phyloP scores from a whole-genome alignment of 30 jellyfish, hydroid and myxozoan species.

The Aurelia sp. region DNA sequence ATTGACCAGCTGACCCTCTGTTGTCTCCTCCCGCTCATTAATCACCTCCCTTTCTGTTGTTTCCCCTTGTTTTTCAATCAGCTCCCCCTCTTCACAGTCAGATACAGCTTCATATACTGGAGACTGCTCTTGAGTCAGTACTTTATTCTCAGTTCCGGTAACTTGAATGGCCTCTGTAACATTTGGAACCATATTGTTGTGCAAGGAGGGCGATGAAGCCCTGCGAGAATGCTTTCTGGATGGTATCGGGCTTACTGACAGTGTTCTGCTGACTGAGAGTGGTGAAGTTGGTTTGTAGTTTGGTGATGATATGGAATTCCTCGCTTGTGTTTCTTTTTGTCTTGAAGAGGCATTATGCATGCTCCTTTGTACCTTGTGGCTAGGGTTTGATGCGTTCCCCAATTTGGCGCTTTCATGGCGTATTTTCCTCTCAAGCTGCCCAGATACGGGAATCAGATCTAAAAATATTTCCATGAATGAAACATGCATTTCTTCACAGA shows the following conservation, averaged over 20 bases:
- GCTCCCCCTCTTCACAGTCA: too few relatives aligned
- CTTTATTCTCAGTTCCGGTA: too few relatives aligned
- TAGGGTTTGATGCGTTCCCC: not conserved
- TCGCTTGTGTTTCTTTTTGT: not conserved
- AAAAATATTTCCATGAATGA: slow-evolving; percentile 37
- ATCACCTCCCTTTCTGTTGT: slow-evolving; percentile 5
- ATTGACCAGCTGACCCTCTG: slow-evolving; percentile 30
- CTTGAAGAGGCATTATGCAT: not conserved
- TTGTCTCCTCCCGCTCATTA: slow-evolving; percentile 64
- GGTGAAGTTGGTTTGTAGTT: too few relatives aligned
- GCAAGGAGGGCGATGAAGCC: too few relatives aligned
- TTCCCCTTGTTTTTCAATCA: not conserved
- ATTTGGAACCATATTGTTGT: too few relatives aligned
- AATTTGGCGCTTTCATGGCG: not conserved
- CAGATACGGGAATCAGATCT: slow-evolving; percentile 20
- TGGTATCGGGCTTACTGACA: too few relatives aligned
- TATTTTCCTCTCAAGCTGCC: not conserved
- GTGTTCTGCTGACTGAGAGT: too few relatives aligned
- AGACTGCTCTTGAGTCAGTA: too few relatives aligned
- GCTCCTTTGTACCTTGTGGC: not conserved
- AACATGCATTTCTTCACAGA: not conserved
- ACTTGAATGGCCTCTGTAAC: too few relatives aligned
- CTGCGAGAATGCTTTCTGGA: too few relatives aligned
- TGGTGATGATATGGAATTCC: too few relatives aligned
- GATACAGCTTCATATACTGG: too few relatives aligned